Base-by-base conservation (phyloP, 2,888 invertebrate species). In the Rotaria magnacalcarata region DNA sequence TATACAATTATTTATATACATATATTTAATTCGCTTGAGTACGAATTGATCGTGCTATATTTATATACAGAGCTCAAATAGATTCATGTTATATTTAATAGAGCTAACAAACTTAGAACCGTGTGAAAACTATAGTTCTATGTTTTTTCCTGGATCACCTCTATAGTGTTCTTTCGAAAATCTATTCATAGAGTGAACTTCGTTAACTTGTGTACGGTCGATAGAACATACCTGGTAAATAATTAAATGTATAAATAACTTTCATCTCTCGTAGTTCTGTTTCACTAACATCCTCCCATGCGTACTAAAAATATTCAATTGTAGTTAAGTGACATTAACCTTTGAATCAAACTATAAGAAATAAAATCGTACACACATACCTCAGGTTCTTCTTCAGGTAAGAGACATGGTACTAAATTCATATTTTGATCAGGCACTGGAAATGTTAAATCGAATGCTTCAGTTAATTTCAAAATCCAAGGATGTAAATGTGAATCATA, bases 361-460 rank as follows among this genome's bases (percentile, higher is more conserved):
- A 43, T 10, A 43, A 7, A 4, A 34, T 21, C 16, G 10, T 88
- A 88, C 89, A 90, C 10, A 90, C 88, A 56, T 87, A 90, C 89
- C 88, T 89, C 88, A 41, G 90, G 90, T 75, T 89, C 87, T 87
- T 88, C 88, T 85, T 90, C 90, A 21, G 90, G 90, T 85, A 91
- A 88, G 8, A 91, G 88, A 87, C 91, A 91, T n/a, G 91, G 91
- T 27, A 91, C 90, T 11, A 91, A 87, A 88, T 90, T 90, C 85
- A 89, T 88, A 84, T 88, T 87, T 85, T 89, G 88, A 84, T 89
- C 88, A 14, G 89, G 88, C 47, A 85, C 85, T 47, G 43, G 75
- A 87, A 90, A 91, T 19, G 90, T 91, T 84, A 91, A 88, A 87
- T 91, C 91, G 89, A 90, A 91, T 88, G 90, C 90, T 87, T 91